A percentile compares a stretch with the other conserved stretches of the same genome.
These are phyloP conservation scores for Poeciliopsis turrubarensis DNA, from an alignment of 2,113 vertebrate genomes.

Conservation along the genomic window DNA sequence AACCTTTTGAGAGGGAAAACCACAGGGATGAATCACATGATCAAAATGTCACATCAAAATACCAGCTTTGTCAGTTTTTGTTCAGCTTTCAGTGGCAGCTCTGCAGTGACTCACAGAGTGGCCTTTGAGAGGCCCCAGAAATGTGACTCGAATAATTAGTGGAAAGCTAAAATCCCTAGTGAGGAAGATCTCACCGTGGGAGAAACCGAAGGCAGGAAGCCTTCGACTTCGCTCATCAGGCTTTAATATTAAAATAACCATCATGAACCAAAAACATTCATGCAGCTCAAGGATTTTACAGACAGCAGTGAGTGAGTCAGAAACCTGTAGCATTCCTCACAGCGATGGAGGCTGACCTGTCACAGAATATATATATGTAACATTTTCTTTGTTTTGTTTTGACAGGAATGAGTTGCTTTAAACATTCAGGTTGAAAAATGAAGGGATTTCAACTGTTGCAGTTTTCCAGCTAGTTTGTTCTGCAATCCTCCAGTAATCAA, in stretches of 20 bases:
- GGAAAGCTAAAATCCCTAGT: not conserved
- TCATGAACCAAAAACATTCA: not conserved
- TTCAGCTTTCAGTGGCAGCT: not conserved
- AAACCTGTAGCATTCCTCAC: not conserved
- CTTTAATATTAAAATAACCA: not conserved
- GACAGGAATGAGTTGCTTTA: too few relatives aligned
- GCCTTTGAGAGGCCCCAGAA: slow-evolving; percentile 19
- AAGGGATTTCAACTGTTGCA: not conserved
- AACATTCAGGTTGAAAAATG: not conserved
- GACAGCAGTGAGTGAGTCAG: not conserved
- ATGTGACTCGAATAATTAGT: slow-evolving; percentile 30
- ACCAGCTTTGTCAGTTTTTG: not conserved
- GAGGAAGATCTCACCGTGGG: not conserved
- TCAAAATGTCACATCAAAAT: slow-evolving; percentile 1
- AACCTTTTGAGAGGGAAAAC: not conserved
- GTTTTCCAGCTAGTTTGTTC: not conserved
- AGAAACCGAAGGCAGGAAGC: not conserved
- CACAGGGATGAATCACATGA: not conserved
- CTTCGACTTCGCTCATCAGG: not conserved
- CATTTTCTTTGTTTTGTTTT: too few relatives aligned
- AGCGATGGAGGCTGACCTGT: not conserved
- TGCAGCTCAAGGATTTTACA: not conserved
- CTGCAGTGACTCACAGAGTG: not conserved
- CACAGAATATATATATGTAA: not conserved
- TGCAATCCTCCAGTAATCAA: not conserved